Evolutionary conservation across 2,113 vertebrate species (phyloP), one percentile per base, ranked within the genome.

Genomic region (Martes martes): DNA sequence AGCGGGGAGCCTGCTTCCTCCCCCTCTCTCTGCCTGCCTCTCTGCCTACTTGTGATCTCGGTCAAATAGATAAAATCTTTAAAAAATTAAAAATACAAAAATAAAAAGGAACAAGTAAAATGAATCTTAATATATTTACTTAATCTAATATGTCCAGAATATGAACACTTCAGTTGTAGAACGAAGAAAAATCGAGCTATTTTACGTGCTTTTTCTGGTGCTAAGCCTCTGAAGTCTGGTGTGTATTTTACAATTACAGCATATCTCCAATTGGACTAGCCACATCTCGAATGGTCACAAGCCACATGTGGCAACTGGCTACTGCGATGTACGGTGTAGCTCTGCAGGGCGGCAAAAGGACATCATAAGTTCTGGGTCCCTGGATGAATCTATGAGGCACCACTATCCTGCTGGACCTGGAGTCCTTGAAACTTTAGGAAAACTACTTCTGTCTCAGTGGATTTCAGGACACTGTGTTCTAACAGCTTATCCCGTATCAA

Each of bases 271-370:
- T 90, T 65, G 45, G 50, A 95, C 21, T 14, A 36, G 93, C 57
- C 57, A 87, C 28, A 78, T 67, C 73, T 93, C 47, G 73, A 67
- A 88, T 16, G 45, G 9, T 50, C 31, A 63, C 67, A 10, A 63
- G 36, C 42, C 73, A 50, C 81, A 36, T 0, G 18, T 19, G 39
- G 55, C 42, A 4, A 11, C 1, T 3, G 7, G 42, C 89, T 39
- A 52, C 24, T 0, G 0, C 47, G 11, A 2, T 1, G 11, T 21
- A n/a, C 10, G 11, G 21, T 6, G 4, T 31, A 33, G 31, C 14
- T 39, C 24, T 23, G 61, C 47, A 91, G 36, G 11, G 23, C 5
- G 59, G n/a, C 1, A 89, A 57, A 11, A 91, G 31, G 18, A 9
- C 31, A 36, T 0, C 0, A 1, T 0, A n/a, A 19, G 50, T 31